Percentiles rank a stretch among this genome's conserved stretches.
Evolutionary conservation across 2,113 vertebrate genomes (phyloP).

Genomic region (Engraulis encrasicolus): DNA sequence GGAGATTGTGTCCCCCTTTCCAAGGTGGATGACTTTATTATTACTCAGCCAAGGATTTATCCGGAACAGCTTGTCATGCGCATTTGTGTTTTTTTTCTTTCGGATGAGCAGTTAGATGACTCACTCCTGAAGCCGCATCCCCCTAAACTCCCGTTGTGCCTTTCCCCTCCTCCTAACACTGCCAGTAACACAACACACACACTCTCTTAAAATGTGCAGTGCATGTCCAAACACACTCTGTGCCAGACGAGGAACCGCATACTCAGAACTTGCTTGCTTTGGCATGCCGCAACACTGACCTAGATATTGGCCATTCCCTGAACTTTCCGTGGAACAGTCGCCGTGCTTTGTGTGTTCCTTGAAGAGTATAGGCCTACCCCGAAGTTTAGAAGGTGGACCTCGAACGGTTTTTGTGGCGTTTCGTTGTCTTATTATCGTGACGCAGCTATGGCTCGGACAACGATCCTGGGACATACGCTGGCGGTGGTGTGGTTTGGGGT

Average conservation of each 20-base stretch:
- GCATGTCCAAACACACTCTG: neutral
- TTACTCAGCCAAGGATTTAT: neutral
- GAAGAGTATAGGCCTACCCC: neutral
- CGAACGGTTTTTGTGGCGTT: neutral
- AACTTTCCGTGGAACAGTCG: neutral
- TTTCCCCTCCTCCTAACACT: neutral
- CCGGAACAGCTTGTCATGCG: neutral
- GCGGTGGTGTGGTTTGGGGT: neutral
- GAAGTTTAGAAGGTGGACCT: neutral
- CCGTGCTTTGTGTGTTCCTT: neutral
- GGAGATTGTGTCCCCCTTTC: neutral
- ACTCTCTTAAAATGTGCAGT: constrained; percentile 21
- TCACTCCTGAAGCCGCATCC: constrained; percentile 63
- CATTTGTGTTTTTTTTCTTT: neutral
- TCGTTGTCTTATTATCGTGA: neutral
- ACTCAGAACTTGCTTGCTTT: neutral
- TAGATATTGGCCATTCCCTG: constrained; percentile 6
- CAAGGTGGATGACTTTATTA: neutral
- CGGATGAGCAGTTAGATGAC: constrained; percentile 43
- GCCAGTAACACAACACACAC: constrained; percentile 33
- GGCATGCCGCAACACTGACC: neutral
- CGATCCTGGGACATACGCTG: neutral
- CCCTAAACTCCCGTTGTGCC: constrained; percentile 47
- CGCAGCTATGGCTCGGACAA: neutral
- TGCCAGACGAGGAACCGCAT: neutral